Conservation (phyloP, 2,113 vertebrate species). For the Myrmophylax atrothorax region DNA sequence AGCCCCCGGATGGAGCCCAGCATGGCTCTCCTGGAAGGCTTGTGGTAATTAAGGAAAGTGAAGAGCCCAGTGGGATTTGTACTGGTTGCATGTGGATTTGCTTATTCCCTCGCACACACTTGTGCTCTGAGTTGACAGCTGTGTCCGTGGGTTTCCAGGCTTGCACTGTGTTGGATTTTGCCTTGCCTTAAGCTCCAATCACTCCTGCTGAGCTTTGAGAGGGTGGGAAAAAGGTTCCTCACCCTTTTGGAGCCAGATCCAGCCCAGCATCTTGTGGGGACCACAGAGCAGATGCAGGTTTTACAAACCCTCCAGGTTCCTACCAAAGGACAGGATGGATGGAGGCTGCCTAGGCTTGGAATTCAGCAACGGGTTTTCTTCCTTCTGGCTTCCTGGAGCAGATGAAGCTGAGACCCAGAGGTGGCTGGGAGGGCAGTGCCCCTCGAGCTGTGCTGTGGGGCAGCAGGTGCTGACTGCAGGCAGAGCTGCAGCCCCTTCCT, state of each 20-base stretch:
- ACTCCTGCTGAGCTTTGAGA: neutral
- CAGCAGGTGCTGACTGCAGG: neutral
- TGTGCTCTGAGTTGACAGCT: rapidly evolving
- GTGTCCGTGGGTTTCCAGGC: neutral
- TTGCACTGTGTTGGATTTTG: rapidly evolving
- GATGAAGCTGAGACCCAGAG: rapidly evolving
- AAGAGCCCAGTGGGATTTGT: neutral
- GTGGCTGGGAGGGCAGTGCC: neutral
- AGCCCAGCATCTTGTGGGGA: rapidly evolving
- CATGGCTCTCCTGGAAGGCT: neutral
- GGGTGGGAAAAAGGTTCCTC: neutral
- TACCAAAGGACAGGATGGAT: neutral
- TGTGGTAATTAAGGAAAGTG: neutral
- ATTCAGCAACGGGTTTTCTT: neutral
- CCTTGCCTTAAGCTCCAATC: rapidly evolving
- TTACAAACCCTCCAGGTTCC: neutral
- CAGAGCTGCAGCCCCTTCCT: neutral
- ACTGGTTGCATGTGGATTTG: neutral
- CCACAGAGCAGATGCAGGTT: rapidly evolving
- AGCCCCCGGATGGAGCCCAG: neutral
- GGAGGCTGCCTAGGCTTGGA: neutral
- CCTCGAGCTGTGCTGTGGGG: neutral
- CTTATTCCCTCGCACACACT: rapidly evolving
- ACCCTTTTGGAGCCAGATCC: neutral
- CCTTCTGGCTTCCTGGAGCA: neutral